A percentile compares a stretch with the other conserved stretches of the same genome.
phyloP scores from a whole-genome alignment of 30 jellyfish, hydroid and myxozoan species.

The Catostylus mosaicus region DNA sequence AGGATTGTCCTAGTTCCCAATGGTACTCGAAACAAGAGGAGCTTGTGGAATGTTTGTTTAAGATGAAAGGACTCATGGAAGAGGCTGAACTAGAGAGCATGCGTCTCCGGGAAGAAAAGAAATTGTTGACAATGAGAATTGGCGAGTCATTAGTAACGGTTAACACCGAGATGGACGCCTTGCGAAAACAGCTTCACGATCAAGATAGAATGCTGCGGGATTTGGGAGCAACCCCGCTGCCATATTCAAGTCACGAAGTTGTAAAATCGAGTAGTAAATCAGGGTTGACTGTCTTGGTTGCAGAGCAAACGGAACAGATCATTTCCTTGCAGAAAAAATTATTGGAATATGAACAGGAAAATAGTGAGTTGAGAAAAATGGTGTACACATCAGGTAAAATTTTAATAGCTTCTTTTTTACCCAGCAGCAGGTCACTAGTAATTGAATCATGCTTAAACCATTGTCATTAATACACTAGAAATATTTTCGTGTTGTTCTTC shows the following conservation, averaged over 20 bases:
- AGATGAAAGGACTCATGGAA: constrained; percentile 82
- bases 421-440: neutral
- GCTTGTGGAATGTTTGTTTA: constrained; percentile 64
- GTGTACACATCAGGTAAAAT: constrained; percentile 19
- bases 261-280: constrained; percentile 16
- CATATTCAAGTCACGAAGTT: constrained; percentile 28
- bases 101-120: constrained; percentile 81
- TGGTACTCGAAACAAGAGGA: constrained; percentile 75
- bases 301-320: constrained; percentile 70
- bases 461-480: neutral
- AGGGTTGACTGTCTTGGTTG: constrained; percentile 43
- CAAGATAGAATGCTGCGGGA: constrained; percentile 72
- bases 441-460: neutral
- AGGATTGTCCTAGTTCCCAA: constrained; percentile 48
- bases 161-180: constrained; percentile 74
- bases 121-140: constrained; percentile 62
- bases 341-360: constrained; percentile 52
- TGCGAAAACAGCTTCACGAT: constrained; percentile 60
- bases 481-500: constrained; percentile 2
- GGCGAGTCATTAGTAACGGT: constrained; percentile 82
- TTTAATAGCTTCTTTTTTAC: neutral
- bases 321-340: constrained; percentile 45
- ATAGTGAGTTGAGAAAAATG: constrained; percentile 25
- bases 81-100: constrained; percentile 85
- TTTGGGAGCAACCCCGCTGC: constrained; percentile 68